Conservation (phyloP, 2,797 vertebrate genomes). For the Platyrinchus mystaceus region DNA sequence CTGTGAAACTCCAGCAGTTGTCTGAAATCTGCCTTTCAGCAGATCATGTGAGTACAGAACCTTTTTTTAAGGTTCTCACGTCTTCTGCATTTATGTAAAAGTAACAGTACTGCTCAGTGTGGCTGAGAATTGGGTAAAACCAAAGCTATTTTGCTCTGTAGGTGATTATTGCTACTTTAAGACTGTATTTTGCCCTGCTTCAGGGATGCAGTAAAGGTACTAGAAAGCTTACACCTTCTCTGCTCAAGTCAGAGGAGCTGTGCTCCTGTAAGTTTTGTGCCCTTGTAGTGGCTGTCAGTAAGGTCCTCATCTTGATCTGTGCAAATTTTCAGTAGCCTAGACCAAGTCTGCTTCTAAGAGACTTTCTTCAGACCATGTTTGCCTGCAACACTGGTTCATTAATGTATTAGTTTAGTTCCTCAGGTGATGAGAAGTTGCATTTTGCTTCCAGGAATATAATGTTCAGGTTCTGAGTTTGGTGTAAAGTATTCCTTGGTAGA, state of each 20-base stretch:
- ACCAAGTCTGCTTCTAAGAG: neutral
- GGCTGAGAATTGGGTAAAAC: neutral
- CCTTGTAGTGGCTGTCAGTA: neutral
- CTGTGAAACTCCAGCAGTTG: neutral
- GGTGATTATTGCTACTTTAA: neutral
- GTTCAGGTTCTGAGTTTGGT: neutral
- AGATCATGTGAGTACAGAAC: neutral
- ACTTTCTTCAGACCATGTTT: neutral
- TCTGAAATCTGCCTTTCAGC: neutral
- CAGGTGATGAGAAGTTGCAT: neutral
- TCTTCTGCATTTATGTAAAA: neutral
- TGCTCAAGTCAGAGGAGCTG: neutral
- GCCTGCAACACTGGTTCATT: neutral
- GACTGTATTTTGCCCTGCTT: neutral
- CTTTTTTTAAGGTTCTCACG: accelerated
- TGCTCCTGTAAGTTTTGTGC: neutral
- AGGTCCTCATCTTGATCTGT: neutral
- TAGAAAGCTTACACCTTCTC: neutral
- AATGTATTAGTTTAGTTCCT: neutral
- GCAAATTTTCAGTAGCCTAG: neutral
- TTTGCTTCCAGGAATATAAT: neutral
- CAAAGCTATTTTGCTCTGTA: neutral
- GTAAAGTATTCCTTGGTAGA: neutral
- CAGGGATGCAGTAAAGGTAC: neutral
- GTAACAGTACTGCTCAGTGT: neutral